Percentiles rank a stretch among this genome's conserved stretches.
Conservation (phyloP, 1,140 invertebrate genomes). For the Ephestia elutella region DNA sequence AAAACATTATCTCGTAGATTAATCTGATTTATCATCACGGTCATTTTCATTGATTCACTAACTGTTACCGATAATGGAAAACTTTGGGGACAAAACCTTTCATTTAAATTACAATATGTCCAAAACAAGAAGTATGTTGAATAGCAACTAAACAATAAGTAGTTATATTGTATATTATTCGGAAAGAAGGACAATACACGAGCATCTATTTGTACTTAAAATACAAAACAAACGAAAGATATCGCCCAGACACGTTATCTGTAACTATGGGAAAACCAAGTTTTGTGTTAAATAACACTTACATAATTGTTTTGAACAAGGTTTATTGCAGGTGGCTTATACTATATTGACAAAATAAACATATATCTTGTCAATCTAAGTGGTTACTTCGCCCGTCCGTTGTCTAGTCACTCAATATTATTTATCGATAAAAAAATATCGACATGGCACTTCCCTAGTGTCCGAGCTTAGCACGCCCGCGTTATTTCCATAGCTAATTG, state of each 20-base stretch:
- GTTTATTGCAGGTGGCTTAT: neutral
- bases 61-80: too few relatives aligned
- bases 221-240: neutral
- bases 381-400: neutral
- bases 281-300: neutral
- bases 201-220: neutral
- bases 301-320: neutral
- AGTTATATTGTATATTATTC: neutral
- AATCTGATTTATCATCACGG: too few relatives aligned
- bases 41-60: too few relatives aligned
- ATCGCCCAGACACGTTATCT: neutral
- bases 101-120: too few relatives aligned
- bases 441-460: constrained; percentile 22
- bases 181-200: neutral
- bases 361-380: neutral
- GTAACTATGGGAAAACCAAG: neutral
- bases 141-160: too few relatives aligned
- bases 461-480: constrained; percentile 23
- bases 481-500: constrained; percentile 69
- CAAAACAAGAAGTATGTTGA: too few relatives aligned
- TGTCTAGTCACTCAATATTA: too few relatives aligned
- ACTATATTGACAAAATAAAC: neutral
- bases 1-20: too few relatives aligned
- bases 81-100: too few relatives aligned
- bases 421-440: neutral